Percentiles rank a stretch among this genome's conserved stretches.
These are phyloP conservation scores for Empis livida DNA, from an alignment of 2,888 invertebrate species.

Conservation along the genomic window DNA sequence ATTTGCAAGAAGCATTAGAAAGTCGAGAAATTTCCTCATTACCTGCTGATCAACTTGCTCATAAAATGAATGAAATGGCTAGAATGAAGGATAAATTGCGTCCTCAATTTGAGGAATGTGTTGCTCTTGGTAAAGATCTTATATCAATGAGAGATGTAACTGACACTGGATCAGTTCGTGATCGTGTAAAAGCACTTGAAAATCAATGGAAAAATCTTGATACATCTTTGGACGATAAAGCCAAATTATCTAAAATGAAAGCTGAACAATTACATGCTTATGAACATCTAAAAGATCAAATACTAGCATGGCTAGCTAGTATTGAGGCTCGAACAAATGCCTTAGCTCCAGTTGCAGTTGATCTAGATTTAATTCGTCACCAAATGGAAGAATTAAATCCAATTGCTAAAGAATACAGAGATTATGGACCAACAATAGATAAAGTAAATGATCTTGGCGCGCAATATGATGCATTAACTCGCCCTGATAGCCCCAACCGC, in stretches of 20 bases:
- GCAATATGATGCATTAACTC: constrained; percentile 67
- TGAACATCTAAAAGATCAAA: constrained; percentile 68
- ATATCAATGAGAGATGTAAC: constrained; percentile 78
- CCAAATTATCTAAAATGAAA: constrained; percentile 67
- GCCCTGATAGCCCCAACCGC: constrained; percentile 68
- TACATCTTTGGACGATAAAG: constrained; percentile 68
- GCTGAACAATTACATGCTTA: constrained; percentile 79
- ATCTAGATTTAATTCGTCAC: constrained; percentile 67
- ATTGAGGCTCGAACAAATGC: constrained; percentile 66
- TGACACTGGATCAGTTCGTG: constrained; percentile 69
- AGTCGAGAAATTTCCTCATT: constrained; percentile 55
- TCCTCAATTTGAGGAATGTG: constrained; percentile 60
- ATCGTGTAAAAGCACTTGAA: constrained; percentile 75
- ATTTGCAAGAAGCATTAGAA: constrained; percentile 61
- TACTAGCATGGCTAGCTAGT: constrained; percentile 66
- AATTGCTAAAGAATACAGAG: constrained; percentile 76
- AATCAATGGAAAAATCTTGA: constrained; percentile 82
- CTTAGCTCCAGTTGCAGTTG: constrained; percentile 75
- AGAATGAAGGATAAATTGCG: constrained; percentile 45
- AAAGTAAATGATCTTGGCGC: constrained; percentile 81
- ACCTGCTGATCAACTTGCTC: constrained; percentile 50
- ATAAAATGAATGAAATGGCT: constrained; percentile 39
- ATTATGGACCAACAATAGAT: constrained; percentile 73
- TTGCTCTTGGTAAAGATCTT: constrained; percentile 67
- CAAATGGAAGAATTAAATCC: constrained; percentile 79